phyloP scores from a whole-genome alignment of 2,888 invertebrate species.

The Zootermopsis nevadensis region DNA sequence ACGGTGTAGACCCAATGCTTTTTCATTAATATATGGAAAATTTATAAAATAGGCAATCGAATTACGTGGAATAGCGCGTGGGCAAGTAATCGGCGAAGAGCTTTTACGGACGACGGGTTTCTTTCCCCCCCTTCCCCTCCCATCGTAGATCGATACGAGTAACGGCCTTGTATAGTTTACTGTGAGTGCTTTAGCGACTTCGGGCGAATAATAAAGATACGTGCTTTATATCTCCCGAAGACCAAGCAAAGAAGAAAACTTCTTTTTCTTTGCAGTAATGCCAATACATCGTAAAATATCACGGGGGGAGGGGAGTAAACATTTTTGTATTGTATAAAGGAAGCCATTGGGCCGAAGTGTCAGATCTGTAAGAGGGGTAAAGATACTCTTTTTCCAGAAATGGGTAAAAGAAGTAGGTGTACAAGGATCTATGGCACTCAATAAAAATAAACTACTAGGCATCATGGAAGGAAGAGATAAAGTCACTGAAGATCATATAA shows the following conservation, averaged over 20 bases:
- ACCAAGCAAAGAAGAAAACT: conserved; percentile 22
- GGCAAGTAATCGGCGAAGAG: conserved; percentile 50
- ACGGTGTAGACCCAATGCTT: conserved; percentile 47
- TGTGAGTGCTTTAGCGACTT: conserved; percentile 50
- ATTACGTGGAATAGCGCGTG: conserved; percentile 48
- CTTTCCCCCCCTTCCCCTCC: not conserved
- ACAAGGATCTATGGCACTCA: not conserved
- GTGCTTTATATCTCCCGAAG: conserved; percentile 27
- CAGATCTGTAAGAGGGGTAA: not conserved
- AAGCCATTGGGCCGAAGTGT: not conserved
- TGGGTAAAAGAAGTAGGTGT: not conserved
- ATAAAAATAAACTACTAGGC: conserved; percentile 6
- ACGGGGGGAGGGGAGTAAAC: not conserved
- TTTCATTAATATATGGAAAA: conserved; percentile 53
- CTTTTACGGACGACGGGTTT: conserved; percentile 42
- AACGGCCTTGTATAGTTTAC: conserved; percentile 47
- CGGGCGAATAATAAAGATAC: conserved; percentile 43
- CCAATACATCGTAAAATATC: conserved; percentile 40
- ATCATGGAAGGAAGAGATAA: not conserved
- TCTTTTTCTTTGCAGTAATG: conserved; percentile 3
- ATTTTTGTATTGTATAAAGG: not conserved
- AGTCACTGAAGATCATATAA: not conserved
- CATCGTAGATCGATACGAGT: conserved; percentile 38
- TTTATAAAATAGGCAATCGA: conserved; percentile 53
- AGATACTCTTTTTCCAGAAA: not conserved